These are phyloP conservation scores for Tenthredo distinguenda DNA, from an alignment of 2,888 invertebrate species.

Conservation along the genomic window DNA sequence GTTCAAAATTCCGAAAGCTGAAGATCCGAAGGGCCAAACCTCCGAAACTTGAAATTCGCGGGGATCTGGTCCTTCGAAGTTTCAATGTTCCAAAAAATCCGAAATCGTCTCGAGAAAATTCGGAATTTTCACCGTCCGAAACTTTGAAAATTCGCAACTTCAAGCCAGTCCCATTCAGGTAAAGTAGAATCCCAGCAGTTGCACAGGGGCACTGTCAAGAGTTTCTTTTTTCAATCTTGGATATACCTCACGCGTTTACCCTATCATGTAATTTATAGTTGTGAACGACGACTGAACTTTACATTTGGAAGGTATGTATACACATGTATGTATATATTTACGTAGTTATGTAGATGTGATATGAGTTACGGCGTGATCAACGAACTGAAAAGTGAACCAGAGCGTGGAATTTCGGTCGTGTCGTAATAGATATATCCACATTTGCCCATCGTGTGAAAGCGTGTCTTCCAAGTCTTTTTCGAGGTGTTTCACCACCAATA, in stretches of 20 bases:
- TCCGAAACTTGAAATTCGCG: too few relatives aligned
- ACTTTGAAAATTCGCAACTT: too few relatives aligned
- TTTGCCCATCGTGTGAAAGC: background rate
- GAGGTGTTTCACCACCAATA: background rate
- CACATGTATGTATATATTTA: background rate
- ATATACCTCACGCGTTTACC: background rate
- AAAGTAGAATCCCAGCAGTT: too few relatives aligned
- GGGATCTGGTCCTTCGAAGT: too few relatives aligned
- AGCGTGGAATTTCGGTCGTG: constrained; percentile 17
- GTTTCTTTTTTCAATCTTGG: background rate
- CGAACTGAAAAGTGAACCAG: constrained; percentile 18
- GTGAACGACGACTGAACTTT: background rate
- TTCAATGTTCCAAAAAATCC: too few relatives aligned
- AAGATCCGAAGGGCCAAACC: too few relatives aligned
- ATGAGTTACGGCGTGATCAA: constrained; percentile 12
- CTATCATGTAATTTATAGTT: background rate
- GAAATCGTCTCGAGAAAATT: too few relatives aligned
- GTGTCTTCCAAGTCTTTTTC: background rate
- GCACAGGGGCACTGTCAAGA: background rate
- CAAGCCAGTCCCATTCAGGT: too few relatives aligned
- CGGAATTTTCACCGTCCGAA: too few relatives aligned
- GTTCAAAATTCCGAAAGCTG: too few relatives aligned
- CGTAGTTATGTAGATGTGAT: constrained; percentile 22
- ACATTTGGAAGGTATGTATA: background rate
- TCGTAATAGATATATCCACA: constrained; percentile 22